phyloP scores from a whole-genome alignment of 53 echinoderm and acorn worm species.

The Echinometra lucunter region DNA sequence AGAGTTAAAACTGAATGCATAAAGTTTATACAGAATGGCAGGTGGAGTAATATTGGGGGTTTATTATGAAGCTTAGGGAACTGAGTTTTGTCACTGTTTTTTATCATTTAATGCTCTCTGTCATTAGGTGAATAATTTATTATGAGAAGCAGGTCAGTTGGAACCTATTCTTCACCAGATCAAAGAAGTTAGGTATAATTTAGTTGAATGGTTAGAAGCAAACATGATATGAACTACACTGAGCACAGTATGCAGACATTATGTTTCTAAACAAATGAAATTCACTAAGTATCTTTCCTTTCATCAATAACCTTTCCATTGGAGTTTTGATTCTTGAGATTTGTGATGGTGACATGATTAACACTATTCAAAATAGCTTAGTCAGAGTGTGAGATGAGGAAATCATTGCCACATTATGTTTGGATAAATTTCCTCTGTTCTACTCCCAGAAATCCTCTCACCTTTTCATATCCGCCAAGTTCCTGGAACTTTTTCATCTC shows the following conservation, averaged over 20 bases:
- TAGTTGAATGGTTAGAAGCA: background rate
- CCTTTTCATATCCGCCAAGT: conserved; percentile 65
- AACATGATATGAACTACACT: background rate
- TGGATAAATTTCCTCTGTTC: conserved; percentile 36
- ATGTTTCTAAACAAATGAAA: background rate
- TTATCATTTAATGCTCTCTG: no score
- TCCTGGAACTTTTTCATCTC: conserved; percentile 92
- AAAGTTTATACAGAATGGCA: no score
- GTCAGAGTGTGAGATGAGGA: conserved; percentile 46
- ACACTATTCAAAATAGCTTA: background rate
- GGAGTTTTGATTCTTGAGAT: background rate
- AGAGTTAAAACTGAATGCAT: no score
- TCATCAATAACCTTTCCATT: background rate
- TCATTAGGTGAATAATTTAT: no score
- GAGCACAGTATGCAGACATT: background rate
- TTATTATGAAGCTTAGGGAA: no score
- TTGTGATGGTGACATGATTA: conserved; percentile 1
- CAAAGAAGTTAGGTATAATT: background rate
- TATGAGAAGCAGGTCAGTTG: no score
- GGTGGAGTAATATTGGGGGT: no score
- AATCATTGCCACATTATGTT: conserved; percentile 29
- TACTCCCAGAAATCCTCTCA: conserved; percentile 44
- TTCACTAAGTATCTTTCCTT: background rate
- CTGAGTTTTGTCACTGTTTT: no score
- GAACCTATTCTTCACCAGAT: background rate